Base-by-base conservation (phyloP, 2,888 invertebrate species). In the Nasonia oneida region DNA sequence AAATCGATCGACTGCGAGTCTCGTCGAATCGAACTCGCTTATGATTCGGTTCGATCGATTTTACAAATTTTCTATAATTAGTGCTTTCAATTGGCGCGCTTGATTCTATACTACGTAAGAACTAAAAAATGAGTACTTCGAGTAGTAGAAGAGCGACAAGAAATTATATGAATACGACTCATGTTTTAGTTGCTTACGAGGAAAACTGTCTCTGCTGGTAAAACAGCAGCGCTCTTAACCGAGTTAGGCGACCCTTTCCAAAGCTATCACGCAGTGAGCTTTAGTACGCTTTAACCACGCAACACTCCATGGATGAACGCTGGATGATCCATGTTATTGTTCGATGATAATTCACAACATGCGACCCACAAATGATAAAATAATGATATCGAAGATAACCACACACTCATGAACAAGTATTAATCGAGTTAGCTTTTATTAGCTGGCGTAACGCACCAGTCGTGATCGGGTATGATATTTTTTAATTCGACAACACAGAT, bases 271-370 rank as follows among this genome's bases (percentile, higher is more conserved):
- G 76, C 67, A 75, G 61, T 82, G 74, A 81, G 67, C 18, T 77
- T 85, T 77, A 81, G 75, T 80, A 74, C 33, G 39, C 64, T 83
- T 47, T 37, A 70, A 76, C 82, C 84, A 87, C 85, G 83, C 85
- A 80, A 85, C 81, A 79, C 71, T 82, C 81, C 78, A 82, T 81
- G 79, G 57, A 77, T 74, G 47, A 71, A 80, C 71, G 80, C 33
- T 73, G 50, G 33, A 83, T 87, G 85, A 87, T 85, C 71, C 80
- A 83, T 42, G 76, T 33, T 37, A 74, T 39, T 29, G 29, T 29
- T 87, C 67, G 80, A 87, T 85, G 80, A 80, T 85, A 85, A 61
- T 83, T 76, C 83, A 85, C 83, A 87, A 79, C 84, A 79, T 81
- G n/a, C 39, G 78, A 71, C 15, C 81, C 64, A 74, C 18, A 74